phyloP scores from a whole-genome alignment of 2,113 vertebrate species.

The Acinonyx jubatus region DNA sequence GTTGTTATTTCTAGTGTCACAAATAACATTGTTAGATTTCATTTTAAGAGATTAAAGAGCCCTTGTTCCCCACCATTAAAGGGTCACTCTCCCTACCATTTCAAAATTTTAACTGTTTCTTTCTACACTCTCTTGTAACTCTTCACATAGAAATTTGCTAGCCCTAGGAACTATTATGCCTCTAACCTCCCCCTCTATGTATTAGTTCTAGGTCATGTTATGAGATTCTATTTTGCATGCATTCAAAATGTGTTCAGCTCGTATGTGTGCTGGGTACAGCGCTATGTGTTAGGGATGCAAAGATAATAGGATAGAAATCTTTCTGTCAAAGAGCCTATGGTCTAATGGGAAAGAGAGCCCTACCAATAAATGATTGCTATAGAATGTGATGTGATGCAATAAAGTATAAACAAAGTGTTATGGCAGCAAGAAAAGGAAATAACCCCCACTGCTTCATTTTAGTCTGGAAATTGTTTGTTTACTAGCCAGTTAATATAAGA shows the following conservation, averaged over 20 bases:
- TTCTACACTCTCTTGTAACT: not conserved
- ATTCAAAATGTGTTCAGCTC: not conserved
- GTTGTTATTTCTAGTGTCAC: not conserved
- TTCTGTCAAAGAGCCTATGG: not conserved
- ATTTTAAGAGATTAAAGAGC: not conserved
- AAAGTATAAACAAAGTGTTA: not conserved
- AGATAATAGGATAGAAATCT: not conserved
- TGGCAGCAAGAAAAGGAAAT: not conserved
- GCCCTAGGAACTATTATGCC: not conserved
- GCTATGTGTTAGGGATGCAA: not conserved
- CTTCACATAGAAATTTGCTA: not conserved
- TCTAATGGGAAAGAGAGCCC: not conserved
- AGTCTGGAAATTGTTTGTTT: not conserved
- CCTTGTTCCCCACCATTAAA: not conserved
- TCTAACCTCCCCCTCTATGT: not conserved
- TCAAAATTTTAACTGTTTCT: not conserved
- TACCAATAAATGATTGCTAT: not conserved
- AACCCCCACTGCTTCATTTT: not conserved
- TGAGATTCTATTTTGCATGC: not conserved
- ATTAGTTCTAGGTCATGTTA: not conserved
- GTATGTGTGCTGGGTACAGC: not conserved
- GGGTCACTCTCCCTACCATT: not conserved
- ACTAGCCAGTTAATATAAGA: not conserved
- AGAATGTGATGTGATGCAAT: not conserved
- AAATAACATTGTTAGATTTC: not conserved